Base-by-base conservation (phyloP, 2,888 invertebrate genomes). In the Orthosia incerta region DNA sequence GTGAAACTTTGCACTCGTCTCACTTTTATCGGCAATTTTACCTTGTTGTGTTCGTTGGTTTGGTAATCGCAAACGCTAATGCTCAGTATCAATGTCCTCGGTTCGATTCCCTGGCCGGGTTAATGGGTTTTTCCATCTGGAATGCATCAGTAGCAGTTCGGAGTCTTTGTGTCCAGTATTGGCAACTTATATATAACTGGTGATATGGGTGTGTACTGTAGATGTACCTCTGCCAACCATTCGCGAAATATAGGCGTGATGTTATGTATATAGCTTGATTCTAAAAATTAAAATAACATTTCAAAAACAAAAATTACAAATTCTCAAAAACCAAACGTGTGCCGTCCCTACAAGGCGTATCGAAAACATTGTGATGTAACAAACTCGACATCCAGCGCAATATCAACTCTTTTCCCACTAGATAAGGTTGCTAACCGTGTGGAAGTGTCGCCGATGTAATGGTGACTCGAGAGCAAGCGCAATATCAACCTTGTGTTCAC, bases 281-380 rank as follows among this genome's bases (percentile, higher is more conserved):
- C 31, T 31, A 7, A 39, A 39, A 4, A 1, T 7, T 39, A 4
- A 4, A 63, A 57, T 15, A 72, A 39, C 13, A 16, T 39, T 61
- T 20, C 3, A 51, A 20, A 65, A 46, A 13, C 0, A 15, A 53
- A 53, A 68, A 71, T 39, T 7, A 1, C 39, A 71, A 23, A 31
- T 3, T 23, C 1, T n/a, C 26, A 15, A 55, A 57, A 50, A 3
- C 13, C 16, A 1, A 79, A 69, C 72, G 76, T 71, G 70, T 84
- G 82, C 26, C 73, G 62, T 77, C 86, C 86, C 85, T 86, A 83
- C 62, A 31, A 11, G n/a, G 4, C 57, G 48, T 80, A 85, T 86
- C 79, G 78, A 73, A 84, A 82, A 85, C 82, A 71, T 48, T 74
- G 56, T 83, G 82, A 83, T 84, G 81, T 83, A 80, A 80, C 72